Evolutionary conservation across 2,797 vertebrate genomes (phyloP), one percentile per base, ranked within the genome.

Genomic region (Mallotus villosus): DNA sequence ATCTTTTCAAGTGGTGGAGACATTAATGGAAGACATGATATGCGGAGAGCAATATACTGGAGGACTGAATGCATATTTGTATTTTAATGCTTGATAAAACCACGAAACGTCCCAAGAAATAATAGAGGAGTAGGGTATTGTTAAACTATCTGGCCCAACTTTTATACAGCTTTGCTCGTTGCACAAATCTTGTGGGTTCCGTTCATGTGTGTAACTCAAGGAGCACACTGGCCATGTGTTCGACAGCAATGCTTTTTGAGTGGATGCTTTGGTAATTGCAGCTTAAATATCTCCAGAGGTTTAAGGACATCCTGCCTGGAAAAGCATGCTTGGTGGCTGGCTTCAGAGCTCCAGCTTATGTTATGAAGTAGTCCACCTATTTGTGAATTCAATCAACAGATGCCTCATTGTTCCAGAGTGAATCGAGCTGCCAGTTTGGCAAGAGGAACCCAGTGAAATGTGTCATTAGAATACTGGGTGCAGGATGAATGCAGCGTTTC

Each of bases 361-460:
- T 71, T 81, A 72, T 75, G 68, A 41, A 41, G 37, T 76, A 77
- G 64, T 82, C 83, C 60, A 84, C 73, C 80, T 71, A 14, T 58
- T 80, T 79, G 67, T 83, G 69, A 72, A 71, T 76, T 85, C 65
- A 78, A 78, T 77, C 62, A 81, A 90, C 86, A 89, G 77, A 55
- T 71, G 65, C 71, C 73, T 68, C 79, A 74, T 87, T 89, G 87
- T 87, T 88, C 73, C 72, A 80, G 57, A 77, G 75, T 19, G n/a
- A 77, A 73, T 67, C 25, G 8, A 64, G 24, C 62, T 76, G 80
- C 78, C 79, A 89, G 69, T 58, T 84, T 51, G 73, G 77, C 8
- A 34, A 72, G 80, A 25, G 68, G 70, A 82, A 86, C 74, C 72
- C 63, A 81, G 84, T 87, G 71, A 85, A 83, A 87, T 11, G 21